These are phyloP conservation scores for Boloria euphrosyne DNA, from an alignment of 2,888 invertebrate species.

Conservation along the genomic window DNA sequence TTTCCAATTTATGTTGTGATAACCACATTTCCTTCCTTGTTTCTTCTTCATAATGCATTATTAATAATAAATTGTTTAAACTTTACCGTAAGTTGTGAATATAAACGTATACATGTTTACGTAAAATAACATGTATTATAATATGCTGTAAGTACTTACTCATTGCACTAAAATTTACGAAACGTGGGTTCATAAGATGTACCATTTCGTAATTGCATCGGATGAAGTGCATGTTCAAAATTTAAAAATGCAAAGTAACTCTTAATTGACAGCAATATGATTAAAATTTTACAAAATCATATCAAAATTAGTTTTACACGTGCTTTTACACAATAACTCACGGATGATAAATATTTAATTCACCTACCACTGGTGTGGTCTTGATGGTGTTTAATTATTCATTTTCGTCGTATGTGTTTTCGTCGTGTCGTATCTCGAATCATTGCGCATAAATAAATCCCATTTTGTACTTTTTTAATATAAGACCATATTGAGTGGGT, in stretches of 20 bases:
- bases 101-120: no score
- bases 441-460: background rate
- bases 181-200: constrained; percentile 55
- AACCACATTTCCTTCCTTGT: no score
- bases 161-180: no score
- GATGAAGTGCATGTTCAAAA: constrained; percentile 33
- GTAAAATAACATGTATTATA: no score
- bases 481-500: constrained; percentile 21
- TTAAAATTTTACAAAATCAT: constrained; percentile 6
- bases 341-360: constrained; percentile 4
- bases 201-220: constrained; percentile 60
- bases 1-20: no score
- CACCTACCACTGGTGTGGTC: constrained; percentile 14
- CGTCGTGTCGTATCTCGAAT: background rate
- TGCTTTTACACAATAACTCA: background rate
- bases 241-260: background rate
- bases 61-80: no score
- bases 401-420: background rate
- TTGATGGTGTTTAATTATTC: background rate
- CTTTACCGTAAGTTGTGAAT: background rate
- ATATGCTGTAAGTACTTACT: no score
- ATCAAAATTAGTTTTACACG: background rate
- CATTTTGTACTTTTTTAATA: constrained; percentile 19
- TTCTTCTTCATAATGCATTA: no score
- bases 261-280: background rate